Evolutionary conservation across 1,140 invertebrate genomes (phyloP).

Genomic region (Pseudomyrmex gracilis): DNA sequence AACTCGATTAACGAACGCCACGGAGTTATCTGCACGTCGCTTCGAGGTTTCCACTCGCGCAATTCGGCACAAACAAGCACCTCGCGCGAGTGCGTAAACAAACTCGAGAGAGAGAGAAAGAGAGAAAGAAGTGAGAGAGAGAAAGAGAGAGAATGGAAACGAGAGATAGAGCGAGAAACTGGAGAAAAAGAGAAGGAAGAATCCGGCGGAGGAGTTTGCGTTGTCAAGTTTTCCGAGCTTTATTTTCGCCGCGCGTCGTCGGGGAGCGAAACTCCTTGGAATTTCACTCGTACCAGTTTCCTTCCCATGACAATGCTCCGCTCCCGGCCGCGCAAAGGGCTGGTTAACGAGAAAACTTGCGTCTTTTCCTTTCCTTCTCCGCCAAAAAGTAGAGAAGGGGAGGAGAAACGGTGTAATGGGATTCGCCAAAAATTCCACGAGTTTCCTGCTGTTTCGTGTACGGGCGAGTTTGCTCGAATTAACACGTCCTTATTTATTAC

Average conservation of each 20-base stretch:
- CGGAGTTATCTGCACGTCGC: slow-evolving; percentile 64
- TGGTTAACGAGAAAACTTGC: slow-evolving; percentile 60
- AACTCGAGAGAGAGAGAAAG: slow-evolving; percentile 17
- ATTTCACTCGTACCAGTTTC: slow-evolving; percentile 58
- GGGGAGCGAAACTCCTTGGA: slow-evolving; percentile 41
- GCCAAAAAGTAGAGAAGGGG: not conserved
- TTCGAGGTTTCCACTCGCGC: slow-evolving; percentile 48
- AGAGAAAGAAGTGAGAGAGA: not conserved
- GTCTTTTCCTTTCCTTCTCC: not conserved
- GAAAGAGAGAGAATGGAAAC: not conserved
- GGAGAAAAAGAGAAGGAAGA: slow-evolving; percentile 6
- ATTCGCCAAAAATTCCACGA: slow-evolving; percentile 34
- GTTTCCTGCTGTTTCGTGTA: slow-evolving; percentile 38
- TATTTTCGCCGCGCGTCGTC: slow-evolving; percentile 48
- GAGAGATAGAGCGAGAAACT: not conserved
- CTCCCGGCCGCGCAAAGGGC: slow-evolving; percentile 51
- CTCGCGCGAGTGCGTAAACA: slow-evolving; percentile 66
- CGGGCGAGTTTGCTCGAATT: slow-evolving; percentile 19
- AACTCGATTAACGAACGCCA: slow-evolving; percentile 38
- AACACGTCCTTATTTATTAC: not conserved
- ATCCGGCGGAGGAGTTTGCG: slow-evolving; percentile 47
- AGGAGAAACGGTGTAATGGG: not conserved
- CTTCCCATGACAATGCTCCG: slow-evolving; percentile 54
- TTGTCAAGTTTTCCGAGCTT: slow-evolving; percentile 61
- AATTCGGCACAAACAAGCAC: slow-evolving; percentile 62